Evolutionary conservation across 2,888 invertebrate genomes (phyloP).

Genomic region (Polyommatus iphigenia): DNA sequence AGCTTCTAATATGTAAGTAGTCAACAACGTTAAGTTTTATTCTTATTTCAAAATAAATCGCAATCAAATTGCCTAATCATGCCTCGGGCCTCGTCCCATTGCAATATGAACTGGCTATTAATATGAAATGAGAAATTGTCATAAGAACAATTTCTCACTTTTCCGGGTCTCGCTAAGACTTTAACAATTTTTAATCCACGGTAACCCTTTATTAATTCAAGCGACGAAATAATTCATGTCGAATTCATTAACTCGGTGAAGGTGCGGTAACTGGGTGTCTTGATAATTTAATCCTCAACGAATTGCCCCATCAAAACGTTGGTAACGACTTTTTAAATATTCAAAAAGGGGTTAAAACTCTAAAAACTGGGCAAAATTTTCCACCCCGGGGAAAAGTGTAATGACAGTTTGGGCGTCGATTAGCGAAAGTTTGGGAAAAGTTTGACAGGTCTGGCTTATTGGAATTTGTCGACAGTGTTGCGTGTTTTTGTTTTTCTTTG

Average conservation of each 20-base stretch:
- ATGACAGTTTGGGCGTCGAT: slow-evolving; percentile 78
- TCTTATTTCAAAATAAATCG: too few relatives aligned
- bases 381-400: slow-evolving; percentile 70
- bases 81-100: too few relatives aligned
- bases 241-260: slow-evolving; percentile 76
- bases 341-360: slow-evolving; percentile 70
- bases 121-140: too few relatives aligned
- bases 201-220: slow-evolving; percentile 43
- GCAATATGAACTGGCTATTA: too few relatives aligned
- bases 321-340: slow-evolving; percentile 80
- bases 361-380: slow-evolving; percentile 72
- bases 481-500: neutral
- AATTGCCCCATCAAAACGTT: slow-evolving; percentile 78
- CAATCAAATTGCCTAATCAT: too few relatives aligned
- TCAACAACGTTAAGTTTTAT: too few relatives aligned
- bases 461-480: neutral
- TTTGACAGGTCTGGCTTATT: slow-evolving; percentile 45
- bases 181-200: slow-evolving; percentile 23
- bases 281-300: slow-evolving; percentile 79
- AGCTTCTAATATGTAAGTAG: too few relatives aligned
- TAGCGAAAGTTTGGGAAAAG: slow-evolving; percentile 65
- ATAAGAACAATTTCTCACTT: too few relatives aligned
- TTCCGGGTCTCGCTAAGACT: neutral
- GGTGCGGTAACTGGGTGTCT: slow-evolving; percentile 77
- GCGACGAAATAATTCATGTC: slow-evolving; percentile 65